These are phyloP conservation scores for Callaeas wilsoni DNA, from an alignment of 2,113 vertebrate species.

Conservation along the genomic window DNA sequence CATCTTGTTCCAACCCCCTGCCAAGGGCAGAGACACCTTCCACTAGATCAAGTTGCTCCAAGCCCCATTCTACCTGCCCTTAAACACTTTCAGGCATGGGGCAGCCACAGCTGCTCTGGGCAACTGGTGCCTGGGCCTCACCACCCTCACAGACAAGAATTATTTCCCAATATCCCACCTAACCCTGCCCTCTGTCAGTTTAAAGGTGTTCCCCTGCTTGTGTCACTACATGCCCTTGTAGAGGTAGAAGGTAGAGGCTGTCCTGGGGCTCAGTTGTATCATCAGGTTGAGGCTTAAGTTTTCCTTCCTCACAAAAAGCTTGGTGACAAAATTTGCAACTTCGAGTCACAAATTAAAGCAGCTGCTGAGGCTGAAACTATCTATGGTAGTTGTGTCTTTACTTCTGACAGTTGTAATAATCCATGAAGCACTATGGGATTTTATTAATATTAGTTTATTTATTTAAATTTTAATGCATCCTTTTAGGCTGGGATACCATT, in stretches of 20 bases:
- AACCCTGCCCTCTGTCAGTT: background rate
- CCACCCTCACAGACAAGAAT: background rate
- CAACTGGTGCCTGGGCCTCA: background rate
- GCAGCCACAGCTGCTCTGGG: background rate
- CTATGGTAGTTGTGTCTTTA: background rate
- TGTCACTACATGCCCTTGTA: background rate
- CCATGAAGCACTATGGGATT: rapidly evolving
- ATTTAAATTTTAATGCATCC: background rate
- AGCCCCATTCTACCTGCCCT: background rate
- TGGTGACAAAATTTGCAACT: background rate
- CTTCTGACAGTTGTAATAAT: background rate
- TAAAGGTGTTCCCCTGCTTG: background rate
- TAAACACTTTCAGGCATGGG: background rate
- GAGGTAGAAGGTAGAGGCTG: background rate
- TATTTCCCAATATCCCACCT: too few species aligned
- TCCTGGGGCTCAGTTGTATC: background rate
- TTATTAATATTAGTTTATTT: background rate
- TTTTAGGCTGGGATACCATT: background rate
- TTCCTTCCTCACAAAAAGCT: background rate
- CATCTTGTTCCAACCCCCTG: background rate
- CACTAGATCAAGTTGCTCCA: background rate
- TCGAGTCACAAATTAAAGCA: background rate
- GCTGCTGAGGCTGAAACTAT: background rate
- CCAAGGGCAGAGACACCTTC: background rate
- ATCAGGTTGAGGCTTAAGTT: background rate